A percentile compares a stretch with the other conserved stretches of the same genome.
phyloP scores from a whole-genome alignment of 2,888 invertebrate species.

The Phasia obesa region DNA sequence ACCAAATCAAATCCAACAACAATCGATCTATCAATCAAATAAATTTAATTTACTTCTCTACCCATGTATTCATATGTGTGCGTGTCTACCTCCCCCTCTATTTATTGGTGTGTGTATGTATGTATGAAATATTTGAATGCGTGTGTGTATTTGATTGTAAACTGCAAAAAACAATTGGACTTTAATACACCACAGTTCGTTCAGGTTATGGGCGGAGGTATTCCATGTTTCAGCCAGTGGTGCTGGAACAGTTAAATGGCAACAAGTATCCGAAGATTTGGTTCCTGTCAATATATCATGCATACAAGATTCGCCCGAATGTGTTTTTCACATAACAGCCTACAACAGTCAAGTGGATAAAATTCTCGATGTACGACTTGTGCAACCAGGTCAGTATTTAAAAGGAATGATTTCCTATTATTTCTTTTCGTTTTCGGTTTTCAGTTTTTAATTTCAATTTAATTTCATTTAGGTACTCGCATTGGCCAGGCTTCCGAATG shows the following conservation, averaged over 20 bases:
- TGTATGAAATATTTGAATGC: constrained; percentile 1
- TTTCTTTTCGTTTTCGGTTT: too few relatives aligned
- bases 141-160: constrained; percentile 3
- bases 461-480: constrained; percentile 89
- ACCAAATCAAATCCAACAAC: constrained; percentile 11
- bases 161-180: constrained; percentile 47
- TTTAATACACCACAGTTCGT: constrained; percentile 80
- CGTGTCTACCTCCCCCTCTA: background rate
- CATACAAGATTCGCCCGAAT: constrained; percentile 97
- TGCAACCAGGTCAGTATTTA: constrained; percentile 92
- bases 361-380: constrained; percentile 97
- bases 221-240: constrained; percentile 98
- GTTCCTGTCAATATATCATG: constrained; percentile 99
- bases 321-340: constrained; percentile 98
- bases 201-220: constrained; percentile 98
- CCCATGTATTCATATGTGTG: background rate
- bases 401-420: background rate
- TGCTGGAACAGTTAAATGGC: constrained; percentile 97
- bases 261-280: constrained; percentile 98
- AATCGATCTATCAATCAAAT: constrained; percentile 25
- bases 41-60: constrained; percentile 18
- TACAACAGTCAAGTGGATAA: constrained; percentile 99
- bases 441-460: too few relatives aligned
- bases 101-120: constrained; percentile 4
- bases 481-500: constrained; percentile 99